Percentiles rank a stretch among this genome's conserved stretches.
Conservation (phyloP, 35 echinoderm and acorn worm species). For the Patiria miniata region DNA sequence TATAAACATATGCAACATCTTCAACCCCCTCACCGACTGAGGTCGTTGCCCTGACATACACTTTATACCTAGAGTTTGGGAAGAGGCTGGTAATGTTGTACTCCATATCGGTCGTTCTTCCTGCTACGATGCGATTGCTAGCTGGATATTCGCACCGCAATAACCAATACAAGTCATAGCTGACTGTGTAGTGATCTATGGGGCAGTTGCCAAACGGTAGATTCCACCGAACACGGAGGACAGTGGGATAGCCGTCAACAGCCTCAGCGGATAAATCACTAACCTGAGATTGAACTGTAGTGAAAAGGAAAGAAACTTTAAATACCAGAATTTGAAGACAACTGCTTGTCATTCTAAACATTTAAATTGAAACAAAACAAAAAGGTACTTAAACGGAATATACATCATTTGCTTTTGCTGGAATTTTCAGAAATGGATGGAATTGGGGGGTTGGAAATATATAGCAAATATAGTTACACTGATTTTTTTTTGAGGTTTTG, state of each 20-base stretch:
- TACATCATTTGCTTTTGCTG: too few relatives aligned
- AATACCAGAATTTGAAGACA: too few relatives aligned
- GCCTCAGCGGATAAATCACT: background rate
- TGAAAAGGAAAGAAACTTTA: too few relatives aligned
- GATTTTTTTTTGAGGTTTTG: too few relatives aligned
- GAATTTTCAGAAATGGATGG: too few relatives aligned
- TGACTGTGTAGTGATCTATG: background rate
- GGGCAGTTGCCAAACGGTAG: background rate
- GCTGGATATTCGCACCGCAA: background rate
- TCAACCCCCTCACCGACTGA: background rate
- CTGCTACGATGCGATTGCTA: background rate
- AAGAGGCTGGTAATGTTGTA: background rate
- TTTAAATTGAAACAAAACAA: too few relatives aligned
- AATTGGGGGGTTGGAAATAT: too few relatives aligned
- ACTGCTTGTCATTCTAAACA: too few relatives aligned
- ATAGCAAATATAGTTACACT: too few relatives aligned
- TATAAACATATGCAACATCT: background rate
- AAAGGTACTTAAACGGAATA: too few relatives aligned
- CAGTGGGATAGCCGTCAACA: background rate
- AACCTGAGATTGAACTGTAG: background rate
- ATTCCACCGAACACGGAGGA: background rate
- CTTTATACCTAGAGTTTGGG: background rate
- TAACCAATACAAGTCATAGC: background rate
- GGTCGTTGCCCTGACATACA: background rate
- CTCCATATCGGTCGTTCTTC: background rate